Evolutionary conservation across 1,140 invertebrate genomes (phyloP), one percentile per base, ranked within the genome.

Genomic region (Sinella curviseta): DNA sequence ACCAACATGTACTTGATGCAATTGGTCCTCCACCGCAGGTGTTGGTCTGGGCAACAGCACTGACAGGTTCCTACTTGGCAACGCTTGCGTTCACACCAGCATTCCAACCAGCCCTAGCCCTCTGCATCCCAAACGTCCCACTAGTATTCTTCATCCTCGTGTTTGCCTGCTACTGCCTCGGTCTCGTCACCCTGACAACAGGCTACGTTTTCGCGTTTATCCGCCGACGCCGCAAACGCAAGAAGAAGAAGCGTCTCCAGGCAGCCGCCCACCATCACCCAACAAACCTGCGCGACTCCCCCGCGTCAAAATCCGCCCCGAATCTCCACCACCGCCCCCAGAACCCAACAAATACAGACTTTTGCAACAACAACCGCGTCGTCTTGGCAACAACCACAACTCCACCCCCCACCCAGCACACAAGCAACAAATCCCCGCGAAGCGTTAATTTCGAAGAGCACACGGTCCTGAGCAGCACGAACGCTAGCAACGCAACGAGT

Each of bases 111-210:
- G 82, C 85, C n/a, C 80, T 86, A 20, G 83, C 85, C 55, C 84
- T 86, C 4, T 86, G 85, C 77, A 85, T 86, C 24, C 85, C 85
- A 24, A 82, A 85, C 57, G 84, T 86, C 28, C 85, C 85, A 14
- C 75, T 84, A 17, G 82, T 82, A 48, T 86, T 86, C 77, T 86
- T 86, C 78, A 82, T 86, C 78, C 80, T 85, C 24, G 83, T 86
- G 2, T 85, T 85, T 78, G 77, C 80, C 12, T 82, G 84, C 26
- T 86, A 86, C 78, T 86, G 85, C 76, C 81, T 84, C 17, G 84
- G 82, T 1, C 83, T 86, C 16, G 80, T 86, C 1, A 77, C 80
- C 36, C 80, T 86, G 35, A 84, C 85, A 12, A 81, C 82, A 14
- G 85, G 84, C 20, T 86, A 86, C 76, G 79, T 86, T 20, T 67